Base-by-base conservation (phyloP, 2,888 invertebrate species). In the Athalia rosae region DNA sequence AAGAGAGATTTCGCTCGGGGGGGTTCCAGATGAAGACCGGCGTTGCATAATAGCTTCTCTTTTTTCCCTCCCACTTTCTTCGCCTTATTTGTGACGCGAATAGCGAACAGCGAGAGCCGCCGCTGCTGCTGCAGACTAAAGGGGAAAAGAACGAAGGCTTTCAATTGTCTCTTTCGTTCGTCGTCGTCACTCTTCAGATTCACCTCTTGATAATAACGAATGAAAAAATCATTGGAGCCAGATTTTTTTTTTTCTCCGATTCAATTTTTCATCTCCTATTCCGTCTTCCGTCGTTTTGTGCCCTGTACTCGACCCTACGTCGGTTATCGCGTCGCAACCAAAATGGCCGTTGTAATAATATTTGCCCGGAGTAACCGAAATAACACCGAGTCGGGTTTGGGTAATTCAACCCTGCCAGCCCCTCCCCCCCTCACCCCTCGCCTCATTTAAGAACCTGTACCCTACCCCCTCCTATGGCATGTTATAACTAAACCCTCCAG, bases 401-500 rank as follows among this genome's bases (percentile, higher is more conserved):
- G 59, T 48, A 62, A 61, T 74, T 61, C 41, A 41, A 15, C 58
- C 71, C 13, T 61, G 28, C 43, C 13, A 15, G 50, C 61, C 15
- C 50, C 56, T 71, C 58, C 58, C 71, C 71, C 61, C 15, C 50
- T 56, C 71, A 58, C 58, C 71, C 71, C 43, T 71, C 71, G 71
- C 56, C 71, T 58, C 43, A 56, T 56, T 58, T 58, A n/a, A 15
- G 8, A 28, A 41, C 61, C 6, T 48, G 48, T 13, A 74, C 61
- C 61, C 74, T 28, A 28, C 28, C 28, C 28, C 28, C 28, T 28
- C 28, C 28, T 28, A 28, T 28, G 28, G 1, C 28, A 28, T 28
- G 28, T 28, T 28, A 74, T 74, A 74, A 50, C 74, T 74, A n/a
- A 74, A 59, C 74, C 74, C 74, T 74, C 74, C 11, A 62, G 74